phyloP scores from a whole-genome alignment of 2,888 invertebrate species.

The Trissolcus japonicus region DNA sequence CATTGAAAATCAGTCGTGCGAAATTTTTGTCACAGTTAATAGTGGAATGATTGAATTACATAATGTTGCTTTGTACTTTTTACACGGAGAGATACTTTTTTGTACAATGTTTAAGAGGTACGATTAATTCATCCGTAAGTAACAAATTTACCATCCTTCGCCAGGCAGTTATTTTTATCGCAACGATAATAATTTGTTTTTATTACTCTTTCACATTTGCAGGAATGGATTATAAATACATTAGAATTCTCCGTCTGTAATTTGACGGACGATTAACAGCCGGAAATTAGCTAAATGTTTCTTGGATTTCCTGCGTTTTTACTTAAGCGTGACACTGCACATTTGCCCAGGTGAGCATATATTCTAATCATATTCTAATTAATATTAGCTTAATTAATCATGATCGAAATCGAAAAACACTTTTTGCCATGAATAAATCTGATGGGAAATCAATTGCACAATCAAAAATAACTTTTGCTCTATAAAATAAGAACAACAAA shows the following conservation, averaged over 20 bases:
- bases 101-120: no score
- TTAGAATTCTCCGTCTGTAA: conserved; percentile 7
- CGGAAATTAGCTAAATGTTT: conserved; percentile 12
- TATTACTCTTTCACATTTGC: neutral
- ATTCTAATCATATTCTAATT: neutral
- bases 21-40: neutral
- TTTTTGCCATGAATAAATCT: no score
- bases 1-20: conserved; percentile 3
- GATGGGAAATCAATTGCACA: no score
- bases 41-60: no score
- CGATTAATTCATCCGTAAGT: no score
- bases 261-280: conserved; percentile 10
- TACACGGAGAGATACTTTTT: neutral
- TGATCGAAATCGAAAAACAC: conserved; percentile 11
- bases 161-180: neutral
- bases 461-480: no score
- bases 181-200: neutral
- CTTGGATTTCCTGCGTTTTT: conserved; percentile 10
- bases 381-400: no score
- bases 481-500: no score
- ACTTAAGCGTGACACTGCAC: conserved; percentile 9
- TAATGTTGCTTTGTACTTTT: neutral
- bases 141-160: no score
- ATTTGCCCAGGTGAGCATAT: neutral
- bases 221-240: conserved; percentile 1